Evolutionary conservation across 2,113 vertebrate genomes (phyloP), one percentile per base, ranked within the genome.

Genomic region (Saguinus imperator): DNA sequence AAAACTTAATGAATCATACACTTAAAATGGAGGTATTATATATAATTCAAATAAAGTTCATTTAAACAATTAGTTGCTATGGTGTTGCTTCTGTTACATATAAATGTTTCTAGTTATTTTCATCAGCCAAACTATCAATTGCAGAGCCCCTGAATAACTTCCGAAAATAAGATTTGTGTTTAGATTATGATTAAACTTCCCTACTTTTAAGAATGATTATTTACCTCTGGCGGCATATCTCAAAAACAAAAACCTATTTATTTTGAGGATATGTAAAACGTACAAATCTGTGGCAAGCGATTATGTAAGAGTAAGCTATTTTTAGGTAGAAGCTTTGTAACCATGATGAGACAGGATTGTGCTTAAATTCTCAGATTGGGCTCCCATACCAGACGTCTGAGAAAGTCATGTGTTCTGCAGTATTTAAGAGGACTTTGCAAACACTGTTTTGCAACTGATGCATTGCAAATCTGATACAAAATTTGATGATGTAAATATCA

Each of bases 231-330:
- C 70, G 61, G 43, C 29, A 25, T 92, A 90, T 90, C 87, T 87
- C 29, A 66, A 40, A 87, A 94, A 85, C 58, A 72, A 72, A 95
- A 52, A 75, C 57, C 27, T 64, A 6, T 92, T 57, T 93, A 90
- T 87, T 92, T 92, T 72, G 27, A 85, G 87, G 40, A 50, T 87
- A 57, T 48, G 76, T 89, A 81, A 72, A 52, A 61, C 43, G 68
- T 29, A 85, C 80, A 94, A 72, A 84, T 81, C 85, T 73, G 87
- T 89, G 87, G 73, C 43, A 64, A 93, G 90, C 9, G 84, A 77
- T 95, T 97, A 95, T 72, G 45, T 97, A 97, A 96, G 82, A 88
- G 48, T 5, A 77, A 92, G 66, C 79, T 97, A 88, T 97, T 97
- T 94, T 96, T 94, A 96, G 93, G 32, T 45, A 32, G 94, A 66